Base-by-base conservation (phyloP, 2,113 vertebrate genomes). In the Penelope pileata region DNA sequence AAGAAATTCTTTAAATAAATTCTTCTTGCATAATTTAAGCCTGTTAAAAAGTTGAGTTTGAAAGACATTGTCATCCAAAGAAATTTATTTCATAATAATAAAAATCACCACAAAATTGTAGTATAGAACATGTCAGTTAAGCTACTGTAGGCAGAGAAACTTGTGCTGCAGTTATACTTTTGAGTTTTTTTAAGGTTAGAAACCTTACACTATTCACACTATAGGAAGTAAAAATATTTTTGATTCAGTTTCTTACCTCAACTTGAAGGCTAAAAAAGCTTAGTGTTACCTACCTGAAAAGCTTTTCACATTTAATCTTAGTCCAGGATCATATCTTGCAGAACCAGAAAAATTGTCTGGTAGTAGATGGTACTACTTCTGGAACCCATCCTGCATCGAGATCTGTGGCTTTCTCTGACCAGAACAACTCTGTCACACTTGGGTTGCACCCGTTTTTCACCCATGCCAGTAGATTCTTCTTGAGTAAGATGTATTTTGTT, bases 21-120 rank as follows among this genome's bases (percentile, higher is more conserved):
- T 90, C 11, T 80, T 95, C 86, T 85, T 94, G 83, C 89, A 96
- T 96, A 96, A 92, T 94, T 96, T 87, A 95, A 95, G 64, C 27
- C 53, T 76, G 70, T 75, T 96, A 87, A 89, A 92, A 94, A 89
- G 70, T 83, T 78, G 70, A 86, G 21, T 94, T 93, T 97, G 93
- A 97, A 96, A 96, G 92, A 91, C 89, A 76, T 59, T 96, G 86
- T 91, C 91, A 96, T 85, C 62, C 42, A 76, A 54, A 94, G 86
- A 95, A 74, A 90, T 70, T 84, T 1, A 83, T 94, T 96, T 93
- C 59, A 91, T 83, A 96, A 86, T 64, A 93, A 85, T 51, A 83
- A 90, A 93, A 95, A 83, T 72, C 66, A 89, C 56, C 69, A 78
- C 54, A 76, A 87, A 94, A 78, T 45, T 93, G 60, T 81, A 93